Base-by-base conservation (phyloP, 2,113 vertebrate genomes). In the Datnioides undecimradiatus region DNA sequence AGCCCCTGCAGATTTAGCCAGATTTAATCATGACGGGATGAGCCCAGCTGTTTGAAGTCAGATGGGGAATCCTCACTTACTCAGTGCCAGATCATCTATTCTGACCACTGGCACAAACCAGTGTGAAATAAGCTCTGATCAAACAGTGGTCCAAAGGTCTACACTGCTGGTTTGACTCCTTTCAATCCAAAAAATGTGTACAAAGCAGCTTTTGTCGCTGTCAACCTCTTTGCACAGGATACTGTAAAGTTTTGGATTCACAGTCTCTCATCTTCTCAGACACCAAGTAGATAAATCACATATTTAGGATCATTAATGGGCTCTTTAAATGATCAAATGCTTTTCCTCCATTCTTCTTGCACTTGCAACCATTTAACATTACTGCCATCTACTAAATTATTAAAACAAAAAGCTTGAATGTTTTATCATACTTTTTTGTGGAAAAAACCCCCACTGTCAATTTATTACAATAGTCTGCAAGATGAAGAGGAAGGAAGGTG, bases 41-140 rank as follows among this genome's bases (percentile, higher is more conserved):
- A 63, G 78, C 40, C 6, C 33, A 62, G 75, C 65, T 82, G 63
- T 72, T 81, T 65, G 66, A 76, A 71, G 58, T 65, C 58, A 70
- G 72, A 52, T 8, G 38, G 52, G 43, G 25, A 69, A 76, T 33
- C 49, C 54, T 46, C 36, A 73, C 8, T 52, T 51, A 63, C 77
- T 43, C 19, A 34, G 38, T 5, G 45, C 43, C 60, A 62, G 55
- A 64, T 70, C 38, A 34, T 33, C 55, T 21, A 2, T 11, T 13
- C 63, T 62, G 74, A 73, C 72, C 67, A 52, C 51, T 41, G 43
- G 29, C 68, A 21, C 41, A 55, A 27, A 51, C 38, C 34, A 33
- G n/a, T 21, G 21, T 45, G 29, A 59, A 66, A 76, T 40, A 31
- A 12, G 14, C 40, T 67, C 25, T 46, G 45, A 83, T 45, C 27